Evolutionary conservation across 2,113 vertebrate genomes (phyloP), one percentile per base, ranked within the genome.

Genomic region (Octodon degus): DNA sequence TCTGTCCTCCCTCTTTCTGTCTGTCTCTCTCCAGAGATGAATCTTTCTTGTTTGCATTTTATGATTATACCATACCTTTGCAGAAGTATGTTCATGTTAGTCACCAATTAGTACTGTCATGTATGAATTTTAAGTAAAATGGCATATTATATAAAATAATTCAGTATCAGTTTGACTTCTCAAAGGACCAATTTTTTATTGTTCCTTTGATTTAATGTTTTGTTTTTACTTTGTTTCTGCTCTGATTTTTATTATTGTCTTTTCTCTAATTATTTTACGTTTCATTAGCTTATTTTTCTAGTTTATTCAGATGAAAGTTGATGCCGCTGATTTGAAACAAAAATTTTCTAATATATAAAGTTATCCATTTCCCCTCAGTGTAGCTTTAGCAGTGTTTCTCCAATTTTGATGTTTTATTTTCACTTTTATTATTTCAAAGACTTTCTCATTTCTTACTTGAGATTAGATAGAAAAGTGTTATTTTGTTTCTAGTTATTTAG

Each of bases 231-330:
- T n/a, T 72, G 22, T 72, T 72, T 40, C 8, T 74, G 22, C 43
- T 74, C 72, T 62, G 12, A 47, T 62, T 93, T 84, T 84, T 84
- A 68, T 82, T 82, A 50, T 90, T 92, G 77, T 65, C 27, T 86
- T 68, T 68, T 34, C 34, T 25, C 7, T 82, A 92, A 20, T 67
- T 83, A 32, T 65, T 85, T 79, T 93, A 20, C 82, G 25, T 72
- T 67, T 90, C 14, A 70, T 80, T 85, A 77, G 20, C 37, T 53
- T 6, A 25, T 70, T 86, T 94, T 32, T 77, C 24, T 47, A 34
- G 47, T 43, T 82, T 72, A 63, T 68, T 68, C 19, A 62, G 20
- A 17, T 89, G 55, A 89, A 68, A 84, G 25, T 79, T 62, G 40
- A 62, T 95, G 2, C 62, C 20, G 17, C 60, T 85, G 50, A 53